Conservation (phyloP, 2,797 vertebrate genomes). For the Craterocephalus amniculus region DNA sequence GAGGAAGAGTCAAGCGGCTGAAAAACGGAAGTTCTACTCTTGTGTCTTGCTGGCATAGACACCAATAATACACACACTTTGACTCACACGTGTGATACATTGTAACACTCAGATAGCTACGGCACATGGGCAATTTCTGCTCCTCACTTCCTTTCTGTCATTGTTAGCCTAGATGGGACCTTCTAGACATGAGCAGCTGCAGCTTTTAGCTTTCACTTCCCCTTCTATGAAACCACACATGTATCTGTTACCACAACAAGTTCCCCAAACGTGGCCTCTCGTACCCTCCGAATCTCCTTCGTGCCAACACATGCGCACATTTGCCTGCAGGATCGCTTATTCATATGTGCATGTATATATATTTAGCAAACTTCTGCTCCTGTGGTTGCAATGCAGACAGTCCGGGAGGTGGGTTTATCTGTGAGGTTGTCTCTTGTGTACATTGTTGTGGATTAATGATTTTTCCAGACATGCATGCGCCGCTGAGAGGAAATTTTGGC, state of each 20-base stretch:
- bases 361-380: constrained; percentile 13
- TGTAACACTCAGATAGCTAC: constrained; percentile 45
- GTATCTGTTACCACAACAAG: constrained; percentile 81
- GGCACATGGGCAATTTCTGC: constrained; percentile 62
- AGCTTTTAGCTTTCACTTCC: constrained; percentile 77
- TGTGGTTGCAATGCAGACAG: not conserved
- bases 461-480: constrained; percentile 21
- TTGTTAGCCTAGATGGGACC: constrained; percentile 55
- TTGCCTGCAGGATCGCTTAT: constrained; percentile 11
- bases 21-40: constrained; percentile 44
- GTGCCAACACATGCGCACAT: constrained; percentile 49
- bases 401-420: constrained; percentile 13
- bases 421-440: not conserved
- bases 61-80: constrained; percentile 6
- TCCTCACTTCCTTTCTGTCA: constrained; percentile 70
- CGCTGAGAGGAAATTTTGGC: not conserved
- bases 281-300: constrained; percentile 39
- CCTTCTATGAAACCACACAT: constrained; percentile 70
- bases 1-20: constrained; percentile 9
- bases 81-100: constrained; percentile 37
- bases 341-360: not conserved
- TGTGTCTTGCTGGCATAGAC: constrained; percentile 9
- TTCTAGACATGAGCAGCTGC: constrained; percentile 75
- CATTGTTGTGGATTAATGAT: constrained; percentile 18
- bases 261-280: constrained; percentile 74